Evolutionary conservation across 2,113 vertebrate species (phyloP), one percentile per base, ranked within the genome.

Genomic region (Phylloscopus trochilus): DNA sequence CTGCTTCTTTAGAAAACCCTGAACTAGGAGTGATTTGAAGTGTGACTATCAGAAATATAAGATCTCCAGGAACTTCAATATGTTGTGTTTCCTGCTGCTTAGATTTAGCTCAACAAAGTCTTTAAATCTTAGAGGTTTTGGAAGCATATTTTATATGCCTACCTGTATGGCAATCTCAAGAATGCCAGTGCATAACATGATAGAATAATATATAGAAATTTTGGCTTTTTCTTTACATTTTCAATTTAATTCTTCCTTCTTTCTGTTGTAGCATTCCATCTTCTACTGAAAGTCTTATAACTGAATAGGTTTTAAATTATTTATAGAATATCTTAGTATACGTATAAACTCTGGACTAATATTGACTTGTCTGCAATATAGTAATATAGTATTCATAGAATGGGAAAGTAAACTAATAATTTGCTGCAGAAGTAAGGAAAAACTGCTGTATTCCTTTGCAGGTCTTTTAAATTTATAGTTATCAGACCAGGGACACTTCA

Each of bases 1-100:
- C 89, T 95, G 91, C 74, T 97, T 87, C 79, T 92, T 92, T 51
- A 94, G 44, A 96, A 93, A 93, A 83, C n/a, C 59, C 63, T 92
- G 47, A 92, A 89, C 78, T 74, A 49, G 19, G 21, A 93, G 24
- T 6, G 11, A 66, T 92, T 84, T 95, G 63, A 95, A 88, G 47
- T 91, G 75, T 69, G 72, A 92, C 82, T 93, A 55, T 82, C 81
- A 73, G 84, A 95, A 94, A 67, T 20, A 80, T 21, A 91, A 80
- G 91, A 80, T 79, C 66, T 93, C 84, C 80, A 87, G 69, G 63
- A 95, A 94, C 37, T 91, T 93, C 83, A 96, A 51, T 84, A 92
- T 76, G 67, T 46, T 86, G 66, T 92, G 59, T 91, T 96, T 92
- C 80, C 76, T 83, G 70, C 47, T 70, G 80, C 73, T 94, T 59